Conservation (phyloP, 2,888 invertebrate genomes). For the Elmis aenea region DNA sequence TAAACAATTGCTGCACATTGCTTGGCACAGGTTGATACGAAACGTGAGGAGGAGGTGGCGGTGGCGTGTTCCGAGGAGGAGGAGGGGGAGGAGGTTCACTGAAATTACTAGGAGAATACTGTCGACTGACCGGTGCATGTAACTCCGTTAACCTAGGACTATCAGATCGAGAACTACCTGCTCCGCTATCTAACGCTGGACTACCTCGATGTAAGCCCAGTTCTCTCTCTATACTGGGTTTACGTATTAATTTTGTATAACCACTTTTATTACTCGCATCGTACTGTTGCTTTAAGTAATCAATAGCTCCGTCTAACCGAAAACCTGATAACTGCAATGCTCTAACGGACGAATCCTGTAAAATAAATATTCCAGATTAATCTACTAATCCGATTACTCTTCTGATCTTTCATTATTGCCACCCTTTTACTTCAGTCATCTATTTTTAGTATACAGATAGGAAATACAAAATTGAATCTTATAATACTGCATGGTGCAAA, state of each 20-base stretch:
- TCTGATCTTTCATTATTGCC: too few species aligned
- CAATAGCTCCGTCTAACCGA: slow-evolving; percentile 65
- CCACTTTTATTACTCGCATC: slow-evolving; percentile 49
- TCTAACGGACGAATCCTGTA: slow-evolving; percentile 63
- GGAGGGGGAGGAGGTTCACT: slow-evolving; percentile 52
- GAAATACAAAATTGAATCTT: too few species aligned
- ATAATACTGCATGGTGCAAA: too few species aligned
- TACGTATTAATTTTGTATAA: slow-evolving; percentile 71
- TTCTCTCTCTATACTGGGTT: slow-evolving; percentile 84
- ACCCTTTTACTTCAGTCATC: too few species aligned
- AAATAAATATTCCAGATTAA: slow-evolving; percentile 14
- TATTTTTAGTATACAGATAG: not conserved
- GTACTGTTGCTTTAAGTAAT: slow-evolving; percentile 61
- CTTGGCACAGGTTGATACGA: slow-evolving; percentile 56
- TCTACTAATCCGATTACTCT: too few species aligned
- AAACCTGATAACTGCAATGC: slow-evolving; percentile 67
- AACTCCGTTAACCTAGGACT: slow-evolving; percentile 70
- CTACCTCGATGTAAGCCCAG: slow-evolving; percentile 72
- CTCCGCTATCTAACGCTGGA: slow-evolving; percentile 82
- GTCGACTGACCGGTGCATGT: slow-evolving; percentile 63
- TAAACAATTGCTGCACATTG: slow-evolving; percentile 66
- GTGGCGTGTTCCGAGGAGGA: slow-evolving; percentile 58
- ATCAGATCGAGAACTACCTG: slow-evolving; percentile 84
- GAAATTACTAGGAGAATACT: slow-evolving; percentile 64
- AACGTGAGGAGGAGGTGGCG: slow-evolving; percentile 58